These are phyloP conservation scores for Aethes cnicana DNA, from an alignment of 2,888 invertebrate genomes.

Conservation along the genomic window DNA sequence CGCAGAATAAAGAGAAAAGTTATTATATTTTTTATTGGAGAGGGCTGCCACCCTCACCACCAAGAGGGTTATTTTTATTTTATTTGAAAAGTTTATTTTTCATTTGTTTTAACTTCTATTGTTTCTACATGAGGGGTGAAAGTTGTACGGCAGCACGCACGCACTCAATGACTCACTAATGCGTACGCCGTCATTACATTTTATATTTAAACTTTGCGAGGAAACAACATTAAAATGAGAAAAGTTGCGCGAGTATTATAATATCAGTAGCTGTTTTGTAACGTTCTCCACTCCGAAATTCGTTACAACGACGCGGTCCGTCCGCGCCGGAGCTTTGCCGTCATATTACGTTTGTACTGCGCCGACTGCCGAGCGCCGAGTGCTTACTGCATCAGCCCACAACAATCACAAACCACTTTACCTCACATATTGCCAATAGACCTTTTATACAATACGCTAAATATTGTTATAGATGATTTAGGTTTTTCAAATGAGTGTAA, in stretches of 20 bases:
- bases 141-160: constrained; percentile 65
- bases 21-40: constrained; percentile 82
- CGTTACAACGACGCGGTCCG: constrained; percentile 11
- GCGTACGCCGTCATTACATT: constrained; percentile 79
- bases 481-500: no score
- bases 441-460: no score
- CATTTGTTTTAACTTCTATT: constrained; percentile 81
- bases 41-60: constrained; percentile 78
- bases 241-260: constrained; percentile 71
- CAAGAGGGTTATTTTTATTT: constrained; percentile 82
- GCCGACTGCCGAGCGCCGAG: no score
- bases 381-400: no score
- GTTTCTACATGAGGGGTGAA: constrained; percentile 73
- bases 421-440: no score
- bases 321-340: background rate
- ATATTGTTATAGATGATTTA: no score
- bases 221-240: constrained; percentile 78
- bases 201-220: constrained; percentile 80
- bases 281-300: constrained; percentile 14
- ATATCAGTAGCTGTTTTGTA: constrained; percentile 40
- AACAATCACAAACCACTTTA: no score
- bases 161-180: constrained; percentile 80
- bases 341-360: background rate
- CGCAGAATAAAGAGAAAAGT: constrained; percentile 82
- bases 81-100: constrained; percentile 82